phyloP scores from a whole-genome alignment of 2,888 invertebrate species.

The Monopis laevigella region DNA sequence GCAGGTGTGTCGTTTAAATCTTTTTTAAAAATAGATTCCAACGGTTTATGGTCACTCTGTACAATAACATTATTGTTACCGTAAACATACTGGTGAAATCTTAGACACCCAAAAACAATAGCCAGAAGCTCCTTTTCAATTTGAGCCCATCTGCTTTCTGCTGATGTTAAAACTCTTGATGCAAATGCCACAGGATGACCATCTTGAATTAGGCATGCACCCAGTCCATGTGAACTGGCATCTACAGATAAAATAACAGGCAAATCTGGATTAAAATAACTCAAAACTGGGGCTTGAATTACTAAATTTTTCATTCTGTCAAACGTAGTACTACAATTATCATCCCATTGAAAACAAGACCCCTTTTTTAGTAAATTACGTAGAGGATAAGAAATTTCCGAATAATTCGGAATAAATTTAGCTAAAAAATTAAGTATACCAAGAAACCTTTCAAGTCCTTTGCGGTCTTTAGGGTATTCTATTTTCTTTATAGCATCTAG shows the following conservation, averaged over 20 bases:
- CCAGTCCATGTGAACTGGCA: conserved; percentile 14
- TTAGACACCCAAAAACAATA: conserved; percentile 17
- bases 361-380: conserved; percentile 14
- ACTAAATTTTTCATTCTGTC: conserved; percentile 9
- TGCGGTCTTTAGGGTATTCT: too few species aligned
- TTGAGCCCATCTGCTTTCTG: conserved; percentile 17
- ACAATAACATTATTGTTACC: conserved; percentile 22
- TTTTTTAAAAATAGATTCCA: conserved; percentile 26
- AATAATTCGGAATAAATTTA: conserved; percentile 13
- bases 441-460: too few species aligned
- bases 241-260: conserved; percentile 16
- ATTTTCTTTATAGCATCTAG: too few species aligned
- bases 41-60: conserved; percentile 28
- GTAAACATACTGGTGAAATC: conserved; percentile 21
- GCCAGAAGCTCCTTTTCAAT: conserved; percentile 21
- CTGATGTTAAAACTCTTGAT: conserved; percentile 16
- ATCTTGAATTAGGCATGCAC: conserved; percentile 15
- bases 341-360: conserved; percentile 10
- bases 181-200: conserved; percentile 15
- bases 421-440: conserved; percentile 15
- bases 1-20: conserved; percentile 20
- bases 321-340: conserved; percentile 9
- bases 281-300: conserved; percentile 12
- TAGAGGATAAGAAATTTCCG: conserved; percentile 6
- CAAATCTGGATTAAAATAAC: conserved; percentile 12